Base-by-base conservation (phyloP, 2,888 invertebrate genomes). In the Augochlorella aurata region DNA sequence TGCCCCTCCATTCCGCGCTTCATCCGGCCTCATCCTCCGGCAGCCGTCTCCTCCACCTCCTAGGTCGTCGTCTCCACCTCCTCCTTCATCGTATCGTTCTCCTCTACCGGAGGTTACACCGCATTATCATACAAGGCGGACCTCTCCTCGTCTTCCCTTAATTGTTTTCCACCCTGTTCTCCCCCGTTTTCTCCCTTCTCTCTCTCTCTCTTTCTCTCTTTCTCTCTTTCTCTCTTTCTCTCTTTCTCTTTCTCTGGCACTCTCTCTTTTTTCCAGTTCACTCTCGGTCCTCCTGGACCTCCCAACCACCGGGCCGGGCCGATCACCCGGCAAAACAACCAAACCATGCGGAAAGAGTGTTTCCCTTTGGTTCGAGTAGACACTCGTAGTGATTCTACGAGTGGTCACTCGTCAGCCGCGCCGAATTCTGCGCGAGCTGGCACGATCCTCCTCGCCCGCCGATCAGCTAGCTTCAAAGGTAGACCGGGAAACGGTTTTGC, bases 91-190 rank as follows among this genome's bases (percentile, higher is more conserved):
- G 87, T 89, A 90, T 90, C 90, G 86, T 85, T 88, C 84, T 88
- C 86, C 87, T 85, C 85, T 82, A 77, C 84, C 88, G 87, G 89
- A 91, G 91, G 90, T 90, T 90, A 92, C 91, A 90, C 87, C 89
- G 90, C 90, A 90, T 91, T 92, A 93, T 92, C 92, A 92, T 93
- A 91, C 92, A 92, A 91, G 91, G 90, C 90, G 87, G 86, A 84
- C 85, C 88, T 89, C 88, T 88, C 85, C 86, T 89, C 86, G 90
- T 87, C 83, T 87, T 88, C 85, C 87, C 89, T 90, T 90, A 90
- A 91, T 91, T 90, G 91, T 90, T 91, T 89, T 89, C 90, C 87
- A 86, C 82, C 86, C 86, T 84, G n/a, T 58, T 58, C 66, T 61
- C 77, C 70, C 77, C 38, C 47, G 47, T 29, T 74, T 66, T 38